phyloP scores from a whole-genome alignment of 2,113 vertebrate species.

The Phocoena sinus region DNA sequence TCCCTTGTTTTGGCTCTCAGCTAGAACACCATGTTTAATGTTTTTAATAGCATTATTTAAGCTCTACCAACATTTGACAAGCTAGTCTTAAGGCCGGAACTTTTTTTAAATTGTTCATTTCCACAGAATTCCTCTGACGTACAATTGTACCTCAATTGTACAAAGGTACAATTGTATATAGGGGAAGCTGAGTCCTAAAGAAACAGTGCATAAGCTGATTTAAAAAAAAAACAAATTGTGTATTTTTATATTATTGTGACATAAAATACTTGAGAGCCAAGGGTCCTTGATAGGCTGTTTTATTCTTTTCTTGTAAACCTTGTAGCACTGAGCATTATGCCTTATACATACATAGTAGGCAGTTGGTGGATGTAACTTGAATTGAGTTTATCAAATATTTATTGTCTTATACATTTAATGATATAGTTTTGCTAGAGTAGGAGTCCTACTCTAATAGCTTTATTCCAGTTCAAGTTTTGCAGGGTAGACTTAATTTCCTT shows the following conservation, averaged over 20 bases:
- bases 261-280: slow-evolving; percentile 2
- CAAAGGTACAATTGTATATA: background rate
- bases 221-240: background rate
- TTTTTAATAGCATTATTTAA: background rate
- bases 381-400: slow-evolving; percentile 24
- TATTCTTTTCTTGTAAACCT: background rate
- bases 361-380: background rate
- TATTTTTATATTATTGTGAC: background rate
- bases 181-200: background rate
- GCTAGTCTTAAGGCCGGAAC: background rate
- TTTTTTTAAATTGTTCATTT: background rate
- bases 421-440: background rate
- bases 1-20: slow-evolving; percentile 30
- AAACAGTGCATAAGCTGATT: background rate
- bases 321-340: background rate
- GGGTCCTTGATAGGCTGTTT: background rate
- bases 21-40: background rate
- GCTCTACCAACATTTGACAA: background rate
- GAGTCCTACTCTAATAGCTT: background rate
- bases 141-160: too few species aligned
- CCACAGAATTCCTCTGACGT: background rate
- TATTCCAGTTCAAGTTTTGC: background rate
- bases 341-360: background rate
- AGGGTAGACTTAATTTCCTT: slow-evolving; percentile 41
- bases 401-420: slow-evolving; percentile 16